Evolutionary conservation across 2,888 invertebrate species (phyloP), one percentile per base, ranked within the genome.

Genomic region (Rhamnusium bicolor): DNA sequence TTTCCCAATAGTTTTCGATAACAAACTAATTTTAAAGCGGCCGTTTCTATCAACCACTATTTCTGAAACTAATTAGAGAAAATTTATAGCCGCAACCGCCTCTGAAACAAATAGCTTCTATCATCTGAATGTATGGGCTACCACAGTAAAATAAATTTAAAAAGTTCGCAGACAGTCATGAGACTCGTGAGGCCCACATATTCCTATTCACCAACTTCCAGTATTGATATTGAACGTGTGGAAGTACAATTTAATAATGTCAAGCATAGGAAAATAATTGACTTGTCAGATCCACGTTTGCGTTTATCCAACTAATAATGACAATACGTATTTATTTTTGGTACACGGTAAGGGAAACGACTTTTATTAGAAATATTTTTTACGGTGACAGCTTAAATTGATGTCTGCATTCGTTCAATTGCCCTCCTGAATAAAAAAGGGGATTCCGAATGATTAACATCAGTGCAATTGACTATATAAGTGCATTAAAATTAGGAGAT

Each of bases 171-270:
- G 63, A 63, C 63, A 63, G 49, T 49, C 63, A 63, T 27, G 63
- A 63, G 27, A 49, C 63, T 49, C 63, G 40, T 18, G 63, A 27
- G 63, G 40, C 49, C 51, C 63, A 63, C 63, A 63, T 49, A 63
- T 63, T 49, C 27, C 63, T 47, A 63, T 63, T 49, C 63, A 27
- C 18, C 49, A 18, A 63, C 65, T 65, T 65, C 32, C 27, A 32
- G 65, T 58, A 32, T 65, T 53, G 51, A 51, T 29, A 40, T 14
- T 32, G 18, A n/a, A 40, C 16, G 65, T 51, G 53, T 32, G 53
- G 65, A 53, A 27, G 53, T 54, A 53, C 53, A 53, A 53, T 65
- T 65, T 65, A 65, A 65, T 65, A 65, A 65, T 51, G 65, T 40
- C 51, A 19, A 65, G 18, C 29, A 18, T 18, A 27, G 53, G 49